Evolutionary conservation across 2,888 invertebrate species (phyloP).

Genomic region (Scaptomyza polygonia): DNA sequence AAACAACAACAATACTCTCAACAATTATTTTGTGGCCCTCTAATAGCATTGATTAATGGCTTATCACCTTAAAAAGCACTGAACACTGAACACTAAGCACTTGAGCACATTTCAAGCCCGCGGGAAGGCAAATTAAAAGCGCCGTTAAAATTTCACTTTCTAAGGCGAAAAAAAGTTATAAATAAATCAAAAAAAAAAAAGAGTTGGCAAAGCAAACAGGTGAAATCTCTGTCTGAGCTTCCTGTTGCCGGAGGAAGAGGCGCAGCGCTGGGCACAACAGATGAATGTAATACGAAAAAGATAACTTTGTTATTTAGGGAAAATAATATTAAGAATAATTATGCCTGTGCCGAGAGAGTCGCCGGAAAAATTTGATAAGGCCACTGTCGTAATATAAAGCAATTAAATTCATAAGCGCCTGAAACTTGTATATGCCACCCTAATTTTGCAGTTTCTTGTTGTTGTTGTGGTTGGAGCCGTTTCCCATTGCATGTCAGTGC

Average conservation of each 20-base stretch:
- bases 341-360: constrained; percentile 38
- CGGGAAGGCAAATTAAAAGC: constrained; percentile 52
- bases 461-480: constrained; percentile 24
- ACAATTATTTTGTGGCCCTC: constrained; percentile 25
- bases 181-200: constrained; percentile 34
- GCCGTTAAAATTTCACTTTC: constrained; percentile 73
- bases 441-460: constrained; percentile 64
- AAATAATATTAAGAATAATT: constrained; percentile 75
- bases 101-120: not conserved
- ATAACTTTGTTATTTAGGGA: constrained; percentile 20
- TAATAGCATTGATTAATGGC: constrained; percentile 65
- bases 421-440: constrained; percentile 55
- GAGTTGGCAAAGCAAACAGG: constrained; percentile 55
- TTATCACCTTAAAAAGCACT: constrained; percentile 41
- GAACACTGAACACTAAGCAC: constrained; percentile 14
- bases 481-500: constrained; percentile 66
- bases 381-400: constrained; percentile 62
- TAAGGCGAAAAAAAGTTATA: constrained; percentile 46
- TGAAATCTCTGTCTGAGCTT: constrained; percentile 67
- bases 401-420: constrained; percentile 78
- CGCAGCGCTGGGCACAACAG: constrained; percentile 21
- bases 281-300: constrained; percentile 14
- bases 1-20: not conserved
- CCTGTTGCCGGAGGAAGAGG: constrained; percentile 67
- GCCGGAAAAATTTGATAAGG: constrained; percentile 67